These are phyloP conservation scores for Laticauda laticaudata DNA, from an alignment of 2,113 vertebrate species.

Conservation along the genomic window DNA sequence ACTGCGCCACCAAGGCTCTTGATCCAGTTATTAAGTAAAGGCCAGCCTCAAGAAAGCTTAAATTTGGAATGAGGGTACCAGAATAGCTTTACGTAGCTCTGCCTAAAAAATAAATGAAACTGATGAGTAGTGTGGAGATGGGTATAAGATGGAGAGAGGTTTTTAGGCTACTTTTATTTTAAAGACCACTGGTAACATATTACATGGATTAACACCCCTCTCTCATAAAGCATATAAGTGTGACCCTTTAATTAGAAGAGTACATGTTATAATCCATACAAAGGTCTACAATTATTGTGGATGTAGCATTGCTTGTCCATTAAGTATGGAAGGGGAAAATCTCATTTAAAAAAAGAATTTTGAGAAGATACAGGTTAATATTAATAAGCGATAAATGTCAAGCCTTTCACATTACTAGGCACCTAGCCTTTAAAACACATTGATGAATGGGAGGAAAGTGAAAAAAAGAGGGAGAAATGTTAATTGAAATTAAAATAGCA, in stretches of 20 bases:
- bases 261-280: not conserved
- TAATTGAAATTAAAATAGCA: constrained; percentile 54
- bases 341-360: constrained; percentile 2
- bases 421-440: constrained; percentile 48
- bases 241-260: not conserved
- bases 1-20: too few relatives aligned
- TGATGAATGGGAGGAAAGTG: constrained; percentile 52
- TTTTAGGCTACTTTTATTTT: not conserved
- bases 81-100: not conserved
- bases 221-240: not conserved
- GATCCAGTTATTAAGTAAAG: not conserved
- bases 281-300: not conserved
- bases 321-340: constrained; percentile 15
- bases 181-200: not conserved
- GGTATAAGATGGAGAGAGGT: not conserved
- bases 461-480: constrained; percentile 36
- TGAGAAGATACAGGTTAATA: constrained; percentile 35
- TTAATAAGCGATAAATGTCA: constrained; percentile 44
- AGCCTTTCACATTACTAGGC: constrained; percentile 44
- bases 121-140: not conserved
- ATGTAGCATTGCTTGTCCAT: not conserved
- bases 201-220: not conserved
- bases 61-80: not conserved
- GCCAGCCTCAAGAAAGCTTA: not conserved
- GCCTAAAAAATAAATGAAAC: not conserved